Evolutionary conservation across 2,888 invertebrate species (phyloP).

Genomic region (Polia nebulosa): DNA sequence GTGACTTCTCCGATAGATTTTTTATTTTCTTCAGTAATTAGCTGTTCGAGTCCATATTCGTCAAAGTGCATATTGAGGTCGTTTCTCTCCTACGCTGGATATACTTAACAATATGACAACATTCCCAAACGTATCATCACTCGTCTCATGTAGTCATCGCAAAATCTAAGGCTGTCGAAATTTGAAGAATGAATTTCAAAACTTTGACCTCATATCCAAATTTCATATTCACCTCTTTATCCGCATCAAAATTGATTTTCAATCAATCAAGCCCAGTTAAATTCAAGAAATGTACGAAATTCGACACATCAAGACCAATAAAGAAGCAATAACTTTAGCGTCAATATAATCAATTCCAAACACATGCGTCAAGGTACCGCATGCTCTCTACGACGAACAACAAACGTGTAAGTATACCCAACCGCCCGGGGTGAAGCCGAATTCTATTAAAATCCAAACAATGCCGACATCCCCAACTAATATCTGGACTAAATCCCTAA

Average conservation of each 20-base stretch:
- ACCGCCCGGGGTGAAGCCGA: constrained; percentile 87
- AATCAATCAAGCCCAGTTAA: constrained; percentile 25
- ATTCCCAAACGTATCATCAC: too few species aligned
- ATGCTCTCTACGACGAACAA: constrained; percentile 72
- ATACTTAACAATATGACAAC: too few species aligned
- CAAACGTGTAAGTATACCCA: constrained; percentile 77
- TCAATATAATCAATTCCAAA: constrained; percentile 77
- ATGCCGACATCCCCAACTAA: constrained; percentile 90
- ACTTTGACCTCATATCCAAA: background rate
- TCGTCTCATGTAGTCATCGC: too few species aligned
- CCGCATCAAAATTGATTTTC: constrained; percentile 11
- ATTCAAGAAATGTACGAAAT: constrained; percentile 60
- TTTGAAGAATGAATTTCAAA: background rate
- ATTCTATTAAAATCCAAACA: constrained; percentile 91
- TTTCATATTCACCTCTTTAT: background rate
- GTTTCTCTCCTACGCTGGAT: background rate
- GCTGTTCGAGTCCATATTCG: background rate
- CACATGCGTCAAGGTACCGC: constrained; percentile 76
- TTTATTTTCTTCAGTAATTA: background rate
- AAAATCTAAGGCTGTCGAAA: too few species aligned
- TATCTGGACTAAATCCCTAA: constrained; percentile 91
- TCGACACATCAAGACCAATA: constrained; percentile 65
- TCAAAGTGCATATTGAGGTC: too few species aligned
- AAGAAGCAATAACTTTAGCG: constrained; percentile 65
- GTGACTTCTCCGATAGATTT: accelerated